A percentile compares a stretch with the other conserved stretches of the same genome.
Conservation (phyloP, 2,888 invertebrate genomes). For the Xestia xanthographa region DNA sequence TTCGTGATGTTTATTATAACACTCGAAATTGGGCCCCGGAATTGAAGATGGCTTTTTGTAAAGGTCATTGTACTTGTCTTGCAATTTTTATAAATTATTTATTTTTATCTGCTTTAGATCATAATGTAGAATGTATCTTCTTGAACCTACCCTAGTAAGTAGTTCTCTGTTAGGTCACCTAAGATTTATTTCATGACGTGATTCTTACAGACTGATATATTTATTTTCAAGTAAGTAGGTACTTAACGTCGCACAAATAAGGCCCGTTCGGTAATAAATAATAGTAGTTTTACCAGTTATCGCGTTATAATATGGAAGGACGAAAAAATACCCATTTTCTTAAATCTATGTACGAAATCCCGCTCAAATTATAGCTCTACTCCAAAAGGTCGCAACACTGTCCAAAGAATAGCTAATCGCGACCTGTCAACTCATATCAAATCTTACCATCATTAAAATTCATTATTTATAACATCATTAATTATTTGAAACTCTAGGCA, state of each 20-base stretch:
- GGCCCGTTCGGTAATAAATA: neutral
- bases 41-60: neutral
- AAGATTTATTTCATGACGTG: neutral
- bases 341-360: neutral
- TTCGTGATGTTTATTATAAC: slow-evolving; percentile 59
- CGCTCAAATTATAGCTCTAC: slow-evolving; percentile 3
- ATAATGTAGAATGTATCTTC: neutral
- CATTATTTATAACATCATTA: slow-evolving; percentile 17
- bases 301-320: too few species aligned
- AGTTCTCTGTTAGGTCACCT: neutral
- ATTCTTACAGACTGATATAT: neutral
- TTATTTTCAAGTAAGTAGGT: neutral
- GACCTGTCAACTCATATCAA: slow-evolving; percentile 29
- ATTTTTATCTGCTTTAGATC: neutral
- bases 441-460: slow-evolving; percentile 13
- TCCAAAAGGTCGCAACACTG: slow-evolving; percentile 6
- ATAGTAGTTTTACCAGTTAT: neutral
- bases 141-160: neutral
- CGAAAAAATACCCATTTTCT: too few species aligned
- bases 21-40: slow-evolving; percentile 45
- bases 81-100: neutral
- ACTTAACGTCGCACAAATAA: neutral
- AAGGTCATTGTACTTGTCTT: neutral
- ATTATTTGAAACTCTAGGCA: slow-evolving; percentile 14
- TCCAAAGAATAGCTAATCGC: slow-evolving; percentile 49